Evolutionary conservation across 1,140 invertebrate genomes (phyloP), one percentile per base, ranked within the genome.

Genomic region (Aphelenchoides avenae): DNA sequence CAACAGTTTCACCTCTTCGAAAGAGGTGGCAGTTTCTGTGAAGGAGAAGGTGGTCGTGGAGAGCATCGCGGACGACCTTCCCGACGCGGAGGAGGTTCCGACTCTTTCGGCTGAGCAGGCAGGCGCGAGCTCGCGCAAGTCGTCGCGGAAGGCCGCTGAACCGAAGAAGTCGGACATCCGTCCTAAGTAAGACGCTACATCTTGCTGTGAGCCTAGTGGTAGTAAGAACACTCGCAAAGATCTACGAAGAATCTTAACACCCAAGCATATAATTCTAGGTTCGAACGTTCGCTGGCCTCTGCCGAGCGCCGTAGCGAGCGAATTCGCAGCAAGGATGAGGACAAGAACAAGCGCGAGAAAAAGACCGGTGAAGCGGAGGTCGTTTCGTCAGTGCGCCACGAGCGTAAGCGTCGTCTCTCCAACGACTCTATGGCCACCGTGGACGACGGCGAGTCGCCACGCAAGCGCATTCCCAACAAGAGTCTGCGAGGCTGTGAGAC

Each of bases 231-330:
- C 34, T 36, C 18, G 13, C 18, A 36, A 36, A 4, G 11, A 13
- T 36, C 18, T 36, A 18, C 13, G 18, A 36, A 13, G 34, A 13
- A 13, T 36, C 18, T 36, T 36, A 36, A 36, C 34, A 36, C 18
- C 18, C 34, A 36, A 13, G 13, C 18, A 13, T 36, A 36, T 36
- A 36, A 36, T 13, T 15, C 34, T 24, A 46, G 48, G 15, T 51
- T 40, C 26, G 31, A 22, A n/a, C 48, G 48, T n/a, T 52, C 48
- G 40, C 48, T 51, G 40, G 48, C 48, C 18, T 15, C 51, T 31
- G 48, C 48, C n/a, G 48, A 51, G 48, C 48, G 48, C 3, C 49
- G 48, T n/a, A 51, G 48, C 30, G 48, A 4, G 20, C 22, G 48
- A 50, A 20, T 51, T 46, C 3, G 30, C 20, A 51, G 51, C 5